Conservation (phyloP, 30 jellyfish, hydroid and myxozoan genomes). For the Turritopsis dohrnii region DNA sequence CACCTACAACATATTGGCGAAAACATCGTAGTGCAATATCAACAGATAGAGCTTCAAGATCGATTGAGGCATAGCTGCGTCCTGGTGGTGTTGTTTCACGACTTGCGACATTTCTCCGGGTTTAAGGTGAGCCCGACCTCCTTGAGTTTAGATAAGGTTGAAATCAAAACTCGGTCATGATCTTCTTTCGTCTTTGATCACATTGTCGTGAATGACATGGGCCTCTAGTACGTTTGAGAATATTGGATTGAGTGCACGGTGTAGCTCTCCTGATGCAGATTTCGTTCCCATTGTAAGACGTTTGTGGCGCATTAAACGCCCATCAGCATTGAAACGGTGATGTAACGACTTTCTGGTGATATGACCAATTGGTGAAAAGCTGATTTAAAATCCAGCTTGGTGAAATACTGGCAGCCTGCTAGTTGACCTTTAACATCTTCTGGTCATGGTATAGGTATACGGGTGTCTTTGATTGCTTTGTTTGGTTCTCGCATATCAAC, state of each 20-base stretch:
- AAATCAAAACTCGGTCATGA: slow-evolving; percentile 10
- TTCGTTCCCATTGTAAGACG: slow-evolving; percentile 55
- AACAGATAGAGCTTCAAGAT: neutral
- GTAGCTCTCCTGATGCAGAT: slow-evolving; percentile 60
- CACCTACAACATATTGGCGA: slow-evolving; percentile 40
- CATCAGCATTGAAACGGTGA: slow-evolving; percentile 64
- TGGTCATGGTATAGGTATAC: neutral
- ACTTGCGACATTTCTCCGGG: too few species aligned
- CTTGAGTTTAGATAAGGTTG: neutral
- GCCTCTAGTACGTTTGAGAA: slow-evolving; percentile 41
- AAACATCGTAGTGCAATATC: too few species aligned
- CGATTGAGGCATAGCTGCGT: neutral
- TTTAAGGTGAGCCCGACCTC: slow-evolving; percentile 38
- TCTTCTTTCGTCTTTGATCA: slow-evolving; percentile 26
- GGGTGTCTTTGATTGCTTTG: neutral
- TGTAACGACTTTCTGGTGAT: slow-evolving; percentile 37
- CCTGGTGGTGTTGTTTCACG: too few species aligned
- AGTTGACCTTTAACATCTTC: slow-evolving; percentile 51
- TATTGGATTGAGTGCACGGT: slow-evolving; percentile 42
- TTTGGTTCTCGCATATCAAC: slow-evolving; percentile 1
- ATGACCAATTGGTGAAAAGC: slow-evolving; percentile 56
- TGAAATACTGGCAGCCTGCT: slow-evolving; percentile 30
- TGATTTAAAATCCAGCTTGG: slow-evolving; percentile 58
- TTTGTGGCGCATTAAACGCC: slow-evolving; percentile 44
- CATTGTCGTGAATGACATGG: slow-evolving; percentile 39